Evolutionary conservation across 2,113 vertebrate species (phyloP).

Genomic region (Calidris pugnax): DNA sequence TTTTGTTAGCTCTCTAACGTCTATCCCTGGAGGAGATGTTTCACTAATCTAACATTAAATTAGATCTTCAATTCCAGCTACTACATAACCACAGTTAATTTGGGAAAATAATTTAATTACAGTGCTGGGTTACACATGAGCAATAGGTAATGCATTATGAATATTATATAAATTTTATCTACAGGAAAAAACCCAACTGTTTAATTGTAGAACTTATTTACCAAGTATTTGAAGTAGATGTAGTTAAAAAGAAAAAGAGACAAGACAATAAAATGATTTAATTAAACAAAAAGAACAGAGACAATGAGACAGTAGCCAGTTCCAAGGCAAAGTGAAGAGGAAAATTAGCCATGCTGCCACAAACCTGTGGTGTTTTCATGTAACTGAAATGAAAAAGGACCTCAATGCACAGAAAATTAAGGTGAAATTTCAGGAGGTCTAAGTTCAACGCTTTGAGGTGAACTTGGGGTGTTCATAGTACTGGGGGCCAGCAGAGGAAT

Average conservation of each 20-base stretch:
- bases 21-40: constrained; percentile 34
- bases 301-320: not conserved
- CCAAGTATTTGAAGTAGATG: constrained; percentile 1
- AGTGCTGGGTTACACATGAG: not conserved
- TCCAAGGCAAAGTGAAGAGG: not conserved
- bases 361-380: not conserved
- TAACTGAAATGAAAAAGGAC: not conserved
- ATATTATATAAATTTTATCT: constrained; percentile 31
- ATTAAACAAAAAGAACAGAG: constrained; percentile 23
- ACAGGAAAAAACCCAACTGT: not conserved
- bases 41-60: constrained; percentile 63
- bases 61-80: constrained; percentile 56
- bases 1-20: not conserved
- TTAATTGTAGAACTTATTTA: constrained; percentile 40
- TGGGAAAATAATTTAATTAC: constrained; percentile 71
- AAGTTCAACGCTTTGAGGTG: not conserved
- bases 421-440: not conserved
- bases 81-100: constrained; percentile 64
- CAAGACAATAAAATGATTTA: not conserved
- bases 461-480: not conserved
- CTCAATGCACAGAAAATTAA: not conserved
- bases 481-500: not conserved
- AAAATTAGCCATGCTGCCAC: not conserved
- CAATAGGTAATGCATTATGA: constrained; percentile 49
- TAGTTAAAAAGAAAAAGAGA: not conserved